Conservation (phyloP, 1,140 invertebrate genomes). For the Euura lappo region DNA sequence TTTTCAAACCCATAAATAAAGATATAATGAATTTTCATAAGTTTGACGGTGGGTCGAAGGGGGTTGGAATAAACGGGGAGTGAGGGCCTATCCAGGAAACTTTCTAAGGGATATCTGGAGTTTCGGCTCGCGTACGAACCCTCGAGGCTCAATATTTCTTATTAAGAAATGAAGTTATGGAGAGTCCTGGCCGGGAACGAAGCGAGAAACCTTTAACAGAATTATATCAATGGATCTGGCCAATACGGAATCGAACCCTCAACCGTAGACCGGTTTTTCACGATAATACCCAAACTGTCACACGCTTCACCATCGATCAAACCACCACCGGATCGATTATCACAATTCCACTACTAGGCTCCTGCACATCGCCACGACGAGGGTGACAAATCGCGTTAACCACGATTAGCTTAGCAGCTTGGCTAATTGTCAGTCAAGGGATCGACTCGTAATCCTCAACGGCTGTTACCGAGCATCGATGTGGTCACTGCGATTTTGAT, state of each 20-base stretch:
- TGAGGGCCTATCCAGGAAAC: not conserved
- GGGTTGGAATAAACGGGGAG: too few species aligned
- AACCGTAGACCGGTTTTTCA: too few species aligned
- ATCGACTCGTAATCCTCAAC: not conserved
- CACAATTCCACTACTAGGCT: not conserved
- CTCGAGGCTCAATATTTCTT: not conserved
- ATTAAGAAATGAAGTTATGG: not conserved
- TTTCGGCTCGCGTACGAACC: not conserved
- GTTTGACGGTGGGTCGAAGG: not conserved
- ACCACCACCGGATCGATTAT: not conserved
- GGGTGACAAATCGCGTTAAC: conserved; percentile 1
- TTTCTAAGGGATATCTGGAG: not conserved
- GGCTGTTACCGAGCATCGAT: not conserved
- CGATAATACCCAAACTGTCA: too few species aligned
- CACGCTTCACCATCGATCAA: too few species aligned
- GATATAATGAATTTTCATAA: conserved; percentile 6
- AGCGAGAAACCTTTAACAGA: too few species aligned
- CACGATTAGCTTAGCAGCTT: conserved; percentile 6
- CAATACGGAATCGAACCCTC: too few species aligned
- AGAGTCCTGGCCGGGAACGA: too few species aligned
- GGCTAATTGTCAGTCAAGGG: conserved; percentile 4
- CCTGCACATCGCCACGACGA: not conserved
- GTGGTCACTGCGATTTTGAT: too few species aligned
- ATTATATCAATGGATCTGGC: too few species aligned
- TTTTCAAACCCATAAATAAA: conserved; percentile 6